Evolutionary conservation across 2,113 vertebrate species (phyloP).

Genomic region (Martes martes): DNA sequence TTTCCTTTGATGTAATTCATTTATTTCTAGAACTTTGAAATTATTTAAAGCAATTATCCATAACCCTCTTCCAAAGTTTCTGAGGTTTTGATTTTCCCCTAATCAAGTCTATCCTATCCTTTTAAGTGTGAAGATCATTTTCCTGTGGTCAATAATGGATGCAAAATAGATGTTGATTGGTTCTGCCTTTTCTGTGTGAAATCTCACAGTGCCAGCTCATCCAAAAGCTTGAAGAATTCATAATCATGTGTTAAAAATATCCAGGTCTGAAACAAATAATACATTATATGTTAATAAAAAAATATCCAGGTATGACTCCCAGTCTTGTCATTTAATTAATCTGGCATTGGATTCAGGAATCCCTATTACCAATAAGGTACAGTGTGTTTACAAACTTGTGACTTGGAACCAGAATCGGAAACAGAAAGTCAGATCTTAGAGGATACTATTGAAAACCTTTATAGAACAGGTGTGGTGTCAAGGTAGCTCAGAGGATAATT

Average conservation of each 20-base stretch:
- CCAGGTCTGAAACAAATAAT: neutral
- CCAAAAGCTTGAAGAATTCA: neutral
- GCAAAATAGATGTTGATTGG: neutral
- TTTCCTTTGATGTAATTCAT: neutral
- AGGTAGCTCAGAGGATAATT: neutral
- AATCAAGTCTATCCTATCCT: neutral
- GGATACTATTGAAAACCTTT: neutral
- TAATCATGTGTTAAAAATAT: neutral
- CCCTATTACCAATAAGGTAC: neutral
- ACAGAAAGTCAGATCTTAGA: neutral
- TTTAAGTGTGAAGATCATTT: conserved; percentile 11
- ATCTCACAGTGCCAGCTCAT: neutral
- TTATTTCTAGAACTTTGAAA: neutral
- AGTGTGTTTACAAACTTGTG: neutral
- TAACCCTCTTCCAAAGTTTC: neutral
- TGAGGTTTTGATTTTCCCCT: neutral
- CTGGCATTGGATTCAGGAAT: neutral
- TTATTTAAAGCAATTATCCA: neutral
- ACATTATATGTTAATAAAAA: neutral
- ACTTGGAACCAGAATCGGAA: neutral
- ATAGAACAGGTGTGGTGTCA: neutral
- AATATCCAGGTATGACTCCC: neutral
- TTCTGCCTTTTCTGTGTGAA: neutral
- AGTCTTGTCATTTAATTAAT: neutral
- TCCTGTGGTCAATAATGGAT: neutral